Conservation (phyloP, 2,888 invertebrate species). For the Pachliopta kotzebuea region DNA sequence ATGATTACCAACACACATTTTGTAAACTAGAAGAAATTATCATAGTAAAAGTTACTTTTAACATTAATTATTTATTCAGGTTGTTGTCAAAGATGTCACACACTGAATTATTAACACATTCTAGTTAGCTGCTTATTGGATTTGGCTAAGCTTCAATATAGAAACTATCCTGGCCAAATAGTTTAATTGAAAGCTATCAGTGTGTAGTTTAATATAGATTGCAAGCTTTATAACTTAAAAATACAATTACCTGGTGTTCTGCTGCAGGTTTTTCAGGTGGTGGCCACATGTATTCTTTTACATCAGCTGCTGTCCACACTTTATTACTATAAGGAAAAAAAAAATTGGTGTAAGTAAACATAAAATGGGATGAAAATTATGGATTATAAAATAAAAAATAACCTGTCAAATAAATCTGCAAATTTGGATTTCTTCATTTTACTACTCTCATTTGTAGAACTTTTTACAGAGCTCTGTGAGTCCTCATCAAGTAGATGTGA, state of each 20-base stretch:
- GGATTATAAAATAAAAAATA: conserved; percentile 24
- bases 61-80: too few relatives aligned
- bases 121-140: too few relatives aligned
- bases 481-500: conserved; percentile 84
- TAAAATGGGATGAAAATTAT: too few relatives aligned
- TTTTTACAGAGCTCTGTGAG: conserved; percentile 91
- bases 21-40: too few relatives aligned
- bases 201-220: neutral
- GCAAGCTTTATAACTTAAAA: too few relatives aligned
- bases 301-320: conserved; percentile 89
- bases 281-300: conserved; percentile 97
- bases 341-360: conserved; percentile 27
- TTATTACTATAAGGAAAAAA: conserved; percentile 62
- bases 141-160: too few relatives aligned
- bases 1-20: too few relatives aligned
- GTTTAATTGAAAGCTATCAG: neutral
- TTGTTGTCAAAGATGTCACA: too few relatives aligned
- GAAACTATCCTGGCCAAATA: too few relatives aligned
- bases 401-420: conserved; percentile 75
- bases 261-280: conserved; percentile 65
- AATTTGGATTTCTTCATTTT: conserved; percentile 74
- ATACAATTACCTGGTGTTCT: conserved; percentile 56
- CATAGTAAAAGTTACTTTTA: too few relatives aligned
- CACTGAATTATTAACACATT: too few relatives aligned
- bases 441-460: conserved; percentile 85